Percentiles rank a stretch among this genome's conserved stretches.
Conservation (phyloP, 1,140 invertebrate species). For the Drosophila sechellia region DNA sequence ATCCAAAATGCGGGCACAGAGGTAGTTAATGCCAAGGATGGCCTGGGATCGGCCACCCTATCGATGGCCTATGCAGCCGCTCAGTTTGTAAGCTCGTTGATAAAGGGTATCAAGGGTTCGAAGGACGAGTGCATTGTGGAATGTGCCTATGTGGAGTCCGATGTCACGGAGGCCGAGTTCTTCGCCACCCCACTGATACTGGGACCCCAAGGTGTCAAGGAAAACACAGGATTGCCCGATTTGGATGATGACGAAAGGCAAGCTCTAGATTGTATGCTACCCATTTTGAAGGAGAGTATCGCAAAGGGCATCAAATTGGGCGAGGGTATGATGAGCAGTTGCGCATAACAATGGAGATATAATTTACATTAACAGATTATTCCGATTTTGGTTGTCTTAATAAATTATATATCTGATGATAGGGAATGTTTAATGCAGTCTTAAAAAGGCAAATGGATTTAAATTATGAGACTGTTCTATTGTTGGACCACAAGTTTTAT, state of each 20-base stretch:
- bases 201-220: conserved; percentile 95
- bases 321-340: background rate
- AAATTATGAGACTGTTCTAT: background rate
- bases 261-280: conserved; percentile 93
- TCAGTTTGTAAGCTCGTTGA: conserved; percentile 92
- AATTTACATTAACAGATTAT: no score
- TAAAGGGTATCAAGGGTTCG: conserved; percentile 92
- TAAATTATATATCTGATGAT: background rate
- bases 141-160: conserved; percentile 96
- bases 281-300: conserved; percentile 96
- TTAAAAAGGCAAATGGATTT: background rate
- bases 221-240: conserved; percentile 95
- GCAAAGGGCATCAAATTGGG: conserved; percentile 92
- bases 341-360: background rate
- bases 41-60: conserved; percentile 97
- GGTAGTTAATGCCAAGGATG: conserved; percentile 99
- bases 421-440: no score
- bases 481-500: background rate
- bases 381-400: background rate
- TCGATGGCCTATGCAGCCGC: conserved; percentile 99
- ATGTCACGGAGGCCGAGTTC: conserved; percentile 93
- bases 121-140: conserved; percentile 91
- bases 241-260: conserved; percentile 93
- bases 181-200: conserved; percentile 96
- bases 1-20: conserved; percentile 98